These are phyloP conservation scores for Actinia equina DNA, from an alignment of 64 coral and sea anemone genomes.

Conservation along the genomic window DNA sequence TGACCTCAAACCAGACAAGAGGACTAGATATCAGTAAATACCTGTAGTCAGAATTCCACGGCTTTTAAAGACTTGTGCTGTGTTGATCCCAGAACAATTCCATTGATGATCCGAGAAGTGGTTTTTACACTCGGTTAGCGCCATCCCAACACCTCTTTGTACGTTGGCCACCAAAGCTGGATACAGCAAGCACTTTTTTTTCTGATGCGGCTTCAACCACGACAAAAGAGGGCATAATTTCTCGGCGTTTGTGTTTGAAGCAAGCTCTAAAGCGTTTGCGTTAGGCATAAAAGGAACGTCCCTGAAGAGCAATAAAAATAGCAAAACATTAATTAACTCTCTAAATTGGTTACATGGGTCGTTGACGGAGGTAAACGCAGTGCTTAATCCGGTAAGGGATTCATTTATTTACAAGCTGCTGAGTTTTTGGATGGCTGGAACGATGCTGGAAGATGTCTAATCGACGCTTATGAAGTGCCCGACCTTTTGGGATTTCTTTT, in stretches of 20 bases:
- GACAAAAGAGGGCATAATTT: constrained; percentile 63
- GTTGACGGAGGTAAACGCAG: neutral
- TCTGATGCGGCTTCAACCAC: constrained; percentile 63
- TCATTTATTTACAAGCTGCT: constrained; percentile 13
- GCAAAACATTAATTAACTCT: neutral
- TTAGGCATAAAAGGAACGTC: constrained; percentile 13
- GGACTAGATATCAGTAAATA: constrained; percentile 25
- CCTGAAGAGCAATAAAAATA: constrained; percentile 39
- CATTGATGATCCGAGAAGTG: constrained; percentile 73
- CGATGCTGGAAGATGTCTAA: neutral
- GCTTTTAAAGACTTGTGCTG: constrained; percentile 71
- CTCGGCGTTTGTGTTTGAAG: constrained; percentile 43
- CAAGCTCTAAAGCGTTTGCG: neutral
- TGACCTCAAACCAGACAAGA: neutral
- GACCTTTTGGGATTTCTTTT: neutral
- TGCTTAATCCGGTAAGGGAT: neutral
- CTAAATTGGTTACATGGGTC: neutral
- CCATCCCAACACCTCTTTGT: constrained; percentile 65
- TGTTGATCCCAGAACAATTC: constrained; percentile 81
- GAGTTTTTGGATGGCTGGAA: neutral
- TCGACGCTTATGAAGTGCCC: neutral
- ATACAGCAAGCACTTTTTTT: constrained; percentile 33
- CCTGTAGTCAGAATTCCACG: constrained; percentile 66
- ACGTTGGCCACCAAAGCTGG: constrained; percentile 41
- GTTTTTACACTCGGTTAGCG: constrained; percentile 63